phyloP scores from a whole-genome alignment of 2,888 invertebrate species.

The Alcis repandata region DNA sequence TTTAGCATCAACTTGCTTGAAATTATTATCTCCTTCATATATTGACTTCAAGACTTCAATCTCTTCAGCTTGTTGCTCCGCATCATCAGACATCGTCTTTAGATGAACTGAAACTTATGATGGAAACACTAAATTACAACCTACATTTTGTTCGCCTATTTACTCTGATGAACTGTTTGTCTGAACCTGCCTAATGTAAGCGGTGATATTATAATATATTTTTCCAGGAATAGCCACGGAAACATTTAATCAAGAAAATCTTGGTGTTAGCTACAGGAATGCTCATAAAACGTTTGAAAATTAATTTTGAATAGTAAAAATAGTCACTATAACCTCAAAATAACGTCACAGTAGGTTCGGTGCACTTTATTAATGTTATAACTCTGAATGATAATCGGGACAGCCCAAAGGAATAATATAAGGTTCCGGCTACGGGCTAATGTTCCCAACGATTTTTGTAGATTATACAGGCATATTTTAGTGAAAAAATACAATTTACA shows the following conservation, averaged over 20 bases:
- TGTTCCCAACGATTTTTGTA: too few species aligned
- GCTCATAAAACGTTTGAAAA: too few species aligned
- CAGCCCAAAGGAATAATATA: background rate
- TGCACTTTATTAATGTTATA: background rate
- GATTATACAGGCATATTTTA: too few species aligned
- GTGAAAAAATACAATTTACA: background rate
- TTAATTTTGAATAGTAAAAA: too few species aligned
- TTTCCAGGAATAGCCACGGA: too few species aligned
- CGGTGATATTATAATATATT: too few species aligned
- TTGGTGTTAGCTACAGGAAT: too few species aligned
- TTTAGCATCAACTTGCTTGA: constrained; percentile 92
- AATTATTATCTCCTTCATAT: constrained; percentile 96
- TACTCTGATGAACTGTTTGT: too few species aligned
- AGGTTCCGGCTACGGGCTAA: background rate
- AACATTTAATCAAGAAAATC: too few species aligned
- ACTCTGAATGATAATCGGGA: background rate
- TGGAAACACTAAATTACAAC: background rate
- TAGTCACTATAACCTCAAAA: constrained; percentile 4
- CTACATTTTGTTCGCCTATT: too few species aligned
- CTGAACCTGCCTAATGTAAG: too few species aligned
- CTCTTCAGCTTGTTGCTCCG: constrained; percentile 94
- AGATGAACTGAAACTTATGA: constrained; percentile 19
- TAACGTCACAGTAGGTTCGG: too few species aligned
- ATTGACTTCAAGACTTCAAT: constrained; percentile 96
- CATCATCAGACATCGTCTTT: constrained; percentile 75